These are phyloP conservation scores for Leptatherina wallacei DNA, from an alignment of 2,797 vertebrate species.

Conservation along the genomic window DNA sequence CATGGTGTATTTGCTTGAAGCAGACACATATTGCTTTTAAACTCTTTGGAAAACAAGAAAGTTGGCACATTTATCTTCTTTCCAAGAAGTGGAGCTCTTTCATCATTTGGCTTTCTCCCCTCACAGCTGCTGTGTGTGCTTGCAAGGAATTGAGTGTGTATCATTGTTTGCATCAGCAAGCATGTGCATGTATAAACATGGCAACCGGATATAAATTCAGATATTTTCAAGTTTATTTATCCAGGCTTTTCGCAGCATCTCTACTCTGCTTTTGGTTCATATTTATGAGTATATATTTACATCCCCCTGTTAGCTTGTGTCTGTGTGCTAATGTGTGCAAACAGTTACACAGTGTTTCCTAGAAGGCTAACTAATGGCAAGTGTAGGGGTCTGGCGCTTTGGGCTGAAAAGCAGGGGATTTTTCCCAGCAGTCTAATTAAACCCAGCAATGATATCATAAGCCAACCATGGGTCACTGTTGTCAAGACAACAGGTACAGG, in stretches of 20 bases:
- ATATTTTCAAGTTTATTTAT: constrained; percentile 9
- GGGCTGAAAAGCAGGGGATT: constrained; percentile 63
- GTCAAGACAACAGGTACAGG: constrained; percentile 72
- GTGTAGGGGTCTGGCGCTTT: constrained; percentile 62
- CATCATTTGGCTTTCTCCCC: constrained; percentile 40
- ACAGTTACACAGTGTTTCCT: constrained; percentile 64
- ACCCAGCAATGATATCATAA: constrained; percentile 75
- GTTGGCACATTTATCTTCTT: constrained; percentile 39
- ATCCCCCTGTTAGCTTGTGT: constrained; percentile 4
- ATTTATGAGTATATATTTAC: constrained; percentile 7
- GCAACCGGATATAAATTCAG: constrained; percentile 11
- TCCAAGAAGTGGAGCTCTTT: constrained; percentile 47
- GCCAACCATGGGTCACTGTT: constrained; percentile 70
- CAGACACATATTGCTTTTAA: constrained; percentile 22
- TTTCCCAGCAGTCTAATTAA: constrained; percentile 73
- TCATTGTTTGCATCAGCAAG: constrained; percentile 1
- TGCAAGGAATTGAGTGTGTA: neutral
- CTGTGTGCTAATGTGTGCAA: constrained; percentile 44
- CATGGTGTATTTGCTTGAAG: neutral
- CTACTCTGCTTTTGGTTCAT: neutral
- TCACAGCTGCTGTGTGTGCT: constrained; percentile 57
- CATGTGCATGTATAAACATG: constrained; percentile 12
- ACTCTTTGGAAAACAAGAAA: constrained; percentile 17
- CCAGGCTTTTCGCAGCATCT: constrained; percentile 4
- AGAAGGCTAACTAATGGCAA: constrained; percentile 55